phyloP scores from a whole-genome alignment of 2,888 invertebrate genomes.

The Antitype chi region DNA sequence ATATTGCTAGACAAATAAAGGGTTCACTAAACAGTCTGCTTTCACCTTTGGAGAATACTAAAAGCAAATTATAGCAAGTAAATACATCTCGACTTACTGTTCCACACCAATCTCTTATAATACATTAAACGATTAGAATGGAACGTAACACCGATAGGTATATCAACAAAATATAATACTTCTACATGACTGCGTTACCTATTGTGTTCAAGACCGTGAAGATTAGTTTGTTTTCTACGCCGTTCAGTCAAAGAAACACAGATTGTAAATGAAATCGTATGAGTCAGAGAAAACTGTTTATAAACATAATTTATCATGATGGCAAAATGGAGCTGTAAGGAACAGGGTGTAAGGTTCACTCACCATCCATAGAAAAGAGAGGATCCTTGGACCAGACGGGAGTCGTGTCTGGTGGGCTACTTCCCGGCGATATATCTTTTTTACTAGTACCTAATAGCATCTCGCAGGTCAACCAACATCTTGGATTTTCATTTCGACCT shows the following conservation, averaged over 20 bases:
- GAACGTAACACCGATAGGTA: not conserved
- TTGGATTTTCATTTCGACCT: too few relatives aligned
- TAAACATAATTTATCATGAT: not conserved
- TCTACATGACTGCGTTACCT: not conserved
- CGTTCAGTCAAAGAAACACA: not conserved
- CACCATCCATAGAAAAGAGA: too few relatives aligned
- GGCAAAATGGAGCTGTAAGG: too few relatives aligned
- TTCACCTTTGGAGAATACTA: not conserved
- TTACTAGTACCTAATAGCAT: too few relatives aligned
- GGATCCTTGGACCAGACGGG: too few relatives aligned
- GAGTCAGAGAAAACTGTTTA: not conserved
- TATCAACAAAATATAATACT: slow-evolving; percentile 7
- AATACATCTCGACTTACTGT: not conserved
- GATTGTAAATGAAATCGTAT: slow-evolving; percentile 9
- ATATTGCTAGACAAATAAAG: not conserved
- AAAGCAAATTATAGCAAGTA: not conserved
- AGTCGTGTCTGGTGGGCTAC: too few relatives aligned
- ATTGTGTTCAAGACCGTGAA: slow-evolving; percentile 34
- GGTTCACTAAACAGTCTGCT: not conserved
- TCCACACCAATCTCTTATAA: not conserved
- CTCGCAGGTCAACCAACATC: too few relatives aligned
- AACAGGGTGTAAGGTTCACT: too few relatives aligned
- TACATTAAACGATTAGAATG: not conserved
- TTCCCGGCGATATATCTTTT: too few relatives aligned
- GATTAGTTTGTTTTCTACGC: slow-evolving; percentile 36